Base-by-base conservation (phyloP, 2,888 invertebrate genomes). In the Sinohyriopsis cumingii region DNA sequence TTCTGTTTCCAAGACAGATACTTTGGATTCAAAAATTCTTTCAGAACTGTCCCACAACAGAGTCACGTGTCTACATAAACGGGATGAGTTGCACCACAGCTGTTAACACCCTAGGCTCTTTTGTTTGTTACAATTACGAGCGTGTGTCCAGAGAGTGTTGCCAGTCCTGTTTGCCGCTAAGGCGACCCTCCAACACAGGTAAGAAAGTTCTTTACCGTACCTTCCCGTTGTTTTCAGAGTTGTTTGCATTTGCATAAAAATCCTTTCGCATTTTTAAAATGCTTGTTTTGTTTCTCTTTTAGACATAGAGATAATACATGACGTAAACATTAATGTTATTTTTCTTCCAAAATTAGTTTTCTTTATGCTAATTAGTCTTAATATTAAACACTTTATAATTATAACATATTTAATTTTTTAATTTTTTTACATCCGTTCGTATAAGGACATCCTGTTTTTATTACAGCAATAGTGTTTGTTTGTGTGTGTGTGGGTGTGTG, bases 111-210 rank as follows among this genome's bases (percentile, higher is more conserved):
- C 73, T 80, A 3, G 86, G 86, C 18, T 28, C 69, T 9, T 84
- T 78, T 67, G 80, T 86, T 12, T 86, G 86, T 59, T 86, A 86
- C 72, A 81, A 81, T 24, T 84, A 86, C 62, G 86, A 84, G 70
- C 75, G 78, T 25, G 80, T 81, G 20, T 85, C 84, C 12, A 69
- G 69, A 25, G 80, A 81, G 22, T 86, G 86, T 62, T 86, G 86
- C 66, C 76, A 83, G 60, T 72, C 74, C 63, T 86, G 86, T 63
- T 64, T 79, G 55, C 72, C 76, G 12, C 75, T 83, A 9, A 84
- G 83, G 59, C 70, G 78, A 55, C 62, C 77, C 1, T 55, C 71
- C 24, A 71, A 79, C 9, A 68, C 65, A n/a, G 84, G 85, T 83
- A 72, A 65, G 72, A 20, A 22, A 19, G 25, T 57, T n/a, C 15